Percentiles rank a stretch among this genome's conserved stretches.
Evolutionary conservation across 2,113 vertebrate genomes (phyloP).

Genomic region (Zonotrichia leucophrys): DNA sequence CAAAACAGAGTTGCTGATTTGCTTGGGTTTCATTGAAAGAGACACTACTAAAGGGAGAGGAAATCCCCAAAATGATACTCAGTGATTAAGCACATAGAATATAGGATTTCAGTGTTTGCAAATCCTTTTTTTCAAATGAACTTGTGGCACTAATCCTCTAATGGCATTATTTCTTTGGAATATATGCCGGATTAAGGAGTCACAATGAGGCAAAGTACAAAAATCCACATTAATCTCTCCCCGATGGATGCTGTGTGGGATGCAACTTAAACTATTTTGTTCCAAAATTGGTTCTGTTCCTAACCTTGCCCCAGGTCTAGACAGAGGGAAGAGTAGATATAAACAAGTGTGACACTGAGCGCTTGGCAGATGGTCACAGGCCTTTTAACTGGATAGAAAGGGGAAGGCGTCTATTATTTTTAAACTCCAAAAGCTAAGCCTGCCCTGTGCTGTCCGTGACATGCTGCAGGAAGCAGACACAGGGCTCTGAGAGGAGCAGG

Average conservation of each 20-base stretch:
- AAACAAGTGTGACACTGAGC: conserved; percentile 41
- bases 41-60: conserved; percentile 43
- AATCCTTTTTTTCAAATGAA: conserved; percentile 79
- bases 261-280: conserved; percentile 65
- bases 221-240: conserved; percentile 81
- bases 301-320: conserved; percentile 38
- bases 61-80: conserved; percentile 70
- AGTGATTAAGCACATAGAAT: conserved; percentile 66
- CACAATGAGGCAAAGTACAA: conserved; percentile 83
- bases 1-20: background rate
- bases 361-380: background rate
- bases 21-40: conserved; percentile 27
- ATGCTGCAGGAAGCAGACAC: background rate
- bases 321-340: background rate
- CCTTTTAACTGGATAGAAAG: conserved; percentile 18
- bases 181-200: conserved; percentile 82
- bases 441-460: background rate
- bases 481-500: background rate
- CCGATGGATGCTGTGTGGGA: conserved; percentile 49
- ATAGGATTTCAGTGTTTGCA: conserved; percentile 71
- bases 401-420: background rate
- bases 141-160: conserved; percentile 83
- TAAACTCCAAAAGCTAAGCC: background rate
- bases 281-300: conserved; percentile 49
- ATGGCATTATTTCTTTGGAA: conserved; percentile 81